phyloP scores from a whole-genome alignment of 2,113 vertebrate genomes.

The Ailuropoda melanoleuca region DNA sequence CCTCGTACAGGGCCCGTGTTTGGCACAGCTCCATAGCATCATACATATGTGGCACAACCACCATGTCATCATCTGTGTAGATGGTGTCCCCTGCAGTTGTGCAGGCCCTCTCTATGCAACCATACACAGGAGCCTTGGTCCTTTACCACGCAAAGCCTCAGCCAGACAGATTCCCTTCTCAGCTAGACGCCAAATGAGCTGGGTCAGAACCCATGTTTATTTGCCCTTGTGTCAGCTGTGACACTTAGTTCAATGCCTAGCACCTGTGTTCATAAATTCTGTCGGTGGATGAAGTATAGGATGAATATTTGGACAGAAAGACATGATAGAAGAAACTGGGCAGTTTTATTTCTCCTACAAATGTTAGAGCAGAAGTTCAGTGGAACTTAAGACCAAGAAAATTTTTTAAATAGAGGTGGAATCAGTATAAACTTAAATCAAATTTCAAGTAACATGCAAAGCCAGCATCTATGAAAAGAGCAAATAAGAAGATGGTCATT shows the following conservation, averaged over 20 bases:
- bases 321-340: background rate
- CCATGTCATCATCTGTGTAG: background rate
- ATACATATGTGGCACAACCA: background rate
- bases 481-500: background rate
- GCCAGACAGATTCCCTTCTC: background rate
- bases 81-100: background rate
- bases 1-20: background rate
- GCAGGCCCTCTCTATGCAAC: background rate
- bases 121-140: background rate
- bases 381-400: background rate
- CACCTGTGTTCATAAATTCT: background rate
- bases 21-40: background rate
- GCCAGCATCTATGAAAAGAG: background rate
- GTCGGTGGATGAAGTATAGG: background rate
- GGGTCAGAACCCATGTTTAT: background rate
- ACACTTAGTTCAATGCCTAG: background rate
- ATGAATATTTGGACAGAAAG: background rate
- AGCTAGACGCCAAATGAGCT: background rate
- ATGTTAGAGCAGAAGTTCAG: background rate
- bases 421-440: conserved; percentile 20
- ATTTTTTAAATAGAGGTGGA: background rate
- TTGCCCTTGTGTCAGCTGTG: background rate
- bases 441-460: background rate
- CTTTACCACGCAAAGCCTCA: background rate
- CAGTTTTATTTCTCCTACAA: background rate